Conservation (phyloP, 2,113 vertebrate species). For the Pterophyllum scalare region DNA sequence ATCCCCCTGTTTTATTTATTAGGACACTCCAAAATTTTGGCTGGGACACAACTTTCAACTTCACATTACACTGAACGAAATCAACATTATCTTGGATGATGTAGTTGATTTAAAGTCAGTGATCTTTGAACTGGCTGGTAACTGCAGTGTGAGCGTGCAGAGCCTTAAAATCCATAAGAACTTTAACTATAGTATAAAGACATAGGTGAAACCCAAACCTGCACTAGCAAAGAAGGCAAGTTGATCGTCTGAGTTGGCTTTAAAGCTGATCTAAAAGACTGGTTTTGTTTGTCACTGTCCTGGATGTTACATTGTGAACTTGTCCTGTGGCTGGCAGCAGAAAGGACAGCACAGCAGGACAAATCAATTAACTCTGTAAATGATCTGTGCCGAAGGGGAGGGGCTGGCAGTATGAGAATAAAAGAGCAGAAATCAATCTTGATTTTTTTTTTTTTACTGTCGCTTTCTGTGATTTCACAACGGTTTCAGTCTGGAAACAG, state of each 20-base stretch:
- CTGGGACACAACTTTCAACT: not conserved
- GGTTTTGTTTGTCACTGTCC: constrained; percentile 31
- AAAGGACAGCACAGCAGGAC: constrained; percentile 51
- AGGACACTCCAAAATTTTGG: rapidly evolving
- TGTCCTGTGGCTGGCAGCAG: constrained; percentile 44
- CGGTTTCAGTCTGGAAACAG: constrained; percentile 9
- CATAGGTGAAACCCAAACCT: not conserved
- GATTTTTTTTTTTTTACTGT: constrained; percentile 23
- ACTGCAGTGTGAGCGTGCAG: not conserved
- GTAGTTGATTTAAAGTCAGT: not conserved
- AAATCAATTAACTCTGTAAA: constrained; percentile 69
- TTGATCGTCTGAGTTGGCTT: constrained; percentile 24
- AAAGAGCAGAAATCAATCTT: constrained; percentile 49
- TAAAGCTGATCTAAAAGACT: constrained; percentile 49
- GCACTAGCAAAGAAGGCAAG: not conserved
- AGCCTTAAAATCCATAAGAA: not conserved
- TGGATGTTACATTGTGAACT: constrained; percentile 40
- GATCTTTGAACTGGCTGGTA: not conserved
- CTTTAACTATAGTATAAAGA: not conserved
- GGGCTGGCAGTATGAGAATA: constrained; percentile 37
- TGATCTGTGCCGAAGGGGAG: constrained; percentile 47
- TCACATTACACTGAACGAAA: not conserved
- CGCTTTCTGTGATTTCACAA: constrained; percentile 41
- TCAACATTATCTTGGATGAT: not conserved
- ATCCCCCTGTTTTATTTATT: not conserved